Percentiles rank a stretch among this genome's conserved stretches.
These are phyloP conservation scores for Oryctes rhinoceros DNA, from an alignment of 1,140 invertebrate genomes.

Conservation along the genomic window DNA sequence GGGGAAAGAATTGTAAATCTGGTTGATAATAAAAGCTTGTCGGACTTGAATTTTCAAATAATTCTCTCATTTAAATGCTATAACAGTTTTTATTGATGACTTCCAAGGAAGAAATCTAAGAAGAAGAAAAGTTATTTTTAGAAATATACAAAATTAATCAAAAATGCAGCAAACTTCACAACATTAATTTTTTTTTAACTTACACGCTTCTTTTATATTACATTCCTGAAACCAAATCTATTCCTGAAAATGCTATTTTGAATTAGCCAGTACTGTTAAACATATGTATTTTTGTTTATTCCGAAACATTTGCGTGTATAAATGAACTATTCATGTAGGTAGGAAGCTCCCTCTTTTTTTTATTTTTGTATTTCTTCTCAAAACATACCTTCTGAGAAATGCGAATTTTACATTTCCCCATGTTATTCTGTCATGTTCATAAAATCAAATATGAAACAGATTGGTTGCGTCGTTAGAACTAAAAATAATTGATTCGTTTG, in stretches of 20 bases:
- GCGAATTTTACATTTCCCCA: not conserved
- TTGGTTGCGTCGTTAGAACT: not conserved
- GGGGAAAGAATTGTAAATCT: no score
- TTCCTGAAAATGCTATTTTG: not conserved
- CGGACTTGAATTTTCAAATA: no score
- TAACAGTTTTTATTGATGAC: no score
- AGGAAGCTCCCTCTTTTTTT: not conserved
- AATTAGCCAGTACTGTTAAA: not conserved
- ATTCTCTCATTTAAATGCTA: no score
- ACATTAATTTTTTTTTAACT: no score
- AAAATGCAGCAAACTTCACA: no score
- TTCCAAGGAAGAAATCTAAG: no score
- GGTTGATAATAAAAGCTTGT: no score
- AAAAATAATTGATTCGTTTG: conserved; percentile 19
- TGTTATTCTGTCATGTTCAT: not conserved
- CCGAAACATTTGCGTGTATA: not conserved
- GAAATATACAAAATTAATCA: no score
- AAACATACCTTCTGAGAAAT: not conserved
- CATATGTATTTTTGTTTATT: not conserved
- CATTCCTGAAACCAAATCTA: no score
- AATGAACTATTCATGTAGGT: not conserved
- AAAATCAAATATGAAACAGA: conserved; percentile 19
- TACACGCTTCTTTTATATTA: no score
- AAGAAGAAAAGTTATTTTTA: no score
- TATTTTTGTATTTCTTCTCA: not conserved